Evolutionary conservation across 2,113 vertebrate genomes (phyloP).

Genomic region (Sakesphorus luctuosus): DNA sequence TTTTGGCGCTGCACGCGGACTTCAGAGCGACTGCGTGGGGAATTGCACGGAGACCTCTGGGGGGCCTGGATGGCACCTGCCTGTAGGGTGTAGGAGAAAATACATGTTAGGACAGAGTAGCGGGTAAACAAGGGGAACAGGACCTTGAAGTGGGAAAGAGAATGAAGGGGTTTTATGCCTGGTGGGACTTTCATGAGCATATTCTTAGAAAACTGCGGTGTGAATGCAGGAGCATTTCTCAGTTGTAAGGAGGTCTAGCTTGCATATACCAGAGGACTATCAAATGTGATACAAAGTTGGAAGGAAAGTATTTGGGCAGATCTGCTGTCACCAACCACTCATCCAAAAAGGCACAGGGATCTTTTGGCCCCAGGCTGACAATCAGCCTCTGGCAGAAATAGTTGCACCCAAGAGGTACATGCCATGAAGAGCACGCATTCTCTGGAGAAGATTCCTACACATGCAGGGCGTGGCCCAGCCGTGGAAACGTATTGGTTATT

Average conservation of each 20-base stretch:
- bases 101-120: background rate
- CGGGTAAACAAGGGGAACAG: background rate
- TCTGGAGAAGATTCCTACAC: background rate
- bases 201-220: background rate
- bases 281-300: background rate
- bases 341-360: background rate
- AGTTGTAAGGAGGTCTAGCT: background rate
- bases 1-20: fast-evolving
- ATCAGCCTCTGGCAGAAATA: background rate
- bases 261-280: background rate
- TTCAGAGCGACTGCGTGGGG: background rate
- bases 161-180: background rate
- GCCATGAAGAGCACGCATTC: fast-evolving
- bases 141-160: background rate
- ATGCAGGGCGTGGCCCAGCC: too few species aligned
- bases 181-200: background rate
- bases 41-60: fast-evolving
- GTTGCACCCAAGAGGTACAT: background rate
- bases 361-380: background rate
- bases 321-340: background rate
- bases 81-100: background rate
- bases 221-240: background rate
- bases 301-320: background rate
- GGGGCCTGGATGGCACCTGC: background rate
- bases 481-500: background rate